Base-by-base conservation (phyloP, 2,888 invertebrate genomes). In the Stenodera caucasica region DNA sequence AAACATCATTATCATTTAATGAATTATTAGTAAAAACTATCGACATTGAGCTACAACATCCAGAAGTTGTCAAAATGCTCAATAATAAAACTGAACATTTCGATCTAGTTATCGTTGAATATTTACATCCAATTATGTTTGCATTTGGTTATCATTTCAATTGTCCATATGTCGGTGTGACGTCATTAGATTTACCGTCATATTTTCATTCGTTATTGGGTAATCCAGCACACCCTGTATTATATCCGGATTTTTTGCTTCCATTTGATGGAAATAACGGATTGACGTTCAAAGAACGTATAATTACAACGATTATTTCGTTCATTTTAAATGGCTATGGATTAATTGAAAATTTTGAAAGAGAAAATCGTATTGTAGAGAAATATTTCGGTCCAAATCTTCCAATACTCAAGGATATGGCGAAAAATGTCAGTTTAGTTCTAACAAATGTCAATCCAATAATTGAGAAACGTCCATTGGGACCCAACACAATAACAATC, bases 381-480 rank as follows among this genome's bases (percentile, higher is more conserved):
- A 33, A 58, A 71, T 0, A 1, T 69, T 21, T 15, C 30, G 32
- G 60, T 1, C n/a, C n/a, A n/a, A 57, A 64, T 33, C 30, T 56
- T n/a, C 70, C 63, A 9, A n/a, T 56, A 5, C 7, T 70, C 2
- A 49, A 54, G 5, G 67, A 69, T n/a, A 60, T 78, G 18, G 64
- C 67, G 30, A 66, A 58, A 26, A 69, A 74, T 53, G 57, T 80
- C 18, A 77, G 80, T 37, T 70, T 82, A 73, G 32, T 82, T 14
- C 77, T 83, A 61, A 49, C 81, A 1, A 83, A 83, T 60, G 67
- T 74, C 0, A 76, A 83, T 70, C 78, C 78, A 0, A 61, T 80
- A 11, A 79, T 78, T 72, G 75, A 73, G 32, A 69, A 66, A 0
- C 69, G 78, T n/a, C 82, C 83, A 1, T 68, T 78, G 4, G 77